A percentile compares a stretch with the other conserved stretches of the same genome.
phyloP scores from a whole-genome alignment of 2,888 invertebrate genomes.

The Ophioninae sp. region DNA sequence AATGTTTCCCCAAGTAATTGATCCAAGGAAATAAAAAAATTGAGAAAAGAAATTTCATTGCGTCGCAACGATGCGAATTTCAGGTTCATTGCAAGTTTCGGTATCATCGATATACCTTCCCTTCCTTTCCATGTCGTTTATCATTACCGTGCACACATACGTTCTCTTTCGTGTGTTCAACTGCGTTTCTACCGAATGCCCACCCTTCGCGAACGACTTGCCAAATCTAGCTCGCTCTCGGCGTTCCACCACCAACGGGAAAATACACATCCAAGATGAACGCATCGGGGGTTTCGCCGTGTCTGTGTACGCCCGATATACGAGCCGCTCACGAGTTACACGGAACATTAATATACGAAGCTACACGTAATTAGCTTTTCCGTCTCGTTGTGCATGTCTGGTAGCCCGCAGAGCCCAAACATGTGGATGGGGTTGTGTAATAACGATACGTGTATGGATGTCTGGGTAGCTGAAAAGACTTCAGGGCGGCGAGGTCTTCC shows the following conservation, averaged over 20 bases:
- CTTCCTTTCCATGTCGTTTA: too few relatives aligned
- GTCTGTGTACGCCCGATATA: neutral
- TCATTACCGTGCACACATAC: neutral
- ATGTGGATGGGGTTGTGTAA: conserved; percentile 15
- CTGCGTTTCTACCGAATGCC: neutral
- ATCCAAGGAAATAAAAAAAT: too few relatives aligned
- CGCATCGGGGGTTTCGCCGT: neutral
- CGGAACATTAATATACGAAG: conserved; percentile 29
- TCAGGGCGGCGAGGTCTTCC: conserved; percentile 14
- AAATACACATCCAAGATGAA: conserved; percentile 1
- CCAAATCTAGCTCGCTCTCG: conserved; percentile 39
- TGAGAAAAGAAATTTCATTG: too few relatives aligned
- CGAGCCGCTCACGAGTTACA: neutral
- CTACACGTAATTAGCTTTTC: conserved; percentile 32
- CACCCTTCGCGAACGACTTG: conserved; percentile 19
- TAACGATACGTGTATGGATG: conserved; percentile 2
- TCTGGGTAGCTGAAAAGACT: conserved; percentile 18
- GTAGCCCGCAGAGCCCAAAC: conserved; percentile 35
- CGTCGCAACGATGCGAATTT: too few relatives aligned
- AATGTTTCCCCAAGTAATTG: too few relatives aligned
- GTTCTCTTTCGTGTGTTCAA: neutral
- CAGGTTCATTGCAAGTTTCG: too few relatives aligned
- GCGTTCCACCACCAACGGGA: neutral
- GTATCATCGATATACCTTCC: too few relatives aligned
- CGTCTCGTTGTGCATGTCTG: conserved; percentile 24